A percentile compares a stretch with the other conserved stretches of the same genome.
Evolutionary conservation across 1,140 invertebrate genomes (phyloP).

Genomic region (Eumeta japonica): DNA sequence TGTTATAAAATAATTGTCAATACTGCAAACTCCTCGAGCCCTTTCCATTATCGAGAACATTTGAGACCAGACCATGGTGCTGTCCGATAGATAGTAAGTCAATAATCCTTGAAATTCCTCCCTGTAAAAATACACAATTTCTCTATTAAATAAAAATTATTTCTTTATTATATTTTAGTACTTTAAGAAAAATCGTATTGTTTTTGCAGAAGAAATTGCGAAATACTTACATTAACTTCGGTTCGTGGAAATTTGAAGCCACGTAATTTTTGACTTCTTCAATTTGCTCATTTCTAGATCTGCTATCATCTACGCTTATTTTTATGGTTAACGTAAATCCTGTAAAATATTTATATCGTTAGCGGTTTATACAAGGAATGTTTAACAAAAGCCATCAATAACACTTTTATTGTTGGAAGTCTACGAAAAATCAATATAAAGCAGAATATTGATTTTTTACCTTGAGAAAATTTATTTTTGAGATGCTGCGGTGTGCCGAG

Average conservation of each 20-base stretch:
- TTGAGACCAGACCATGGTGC: slow-evolving; percentile 64
- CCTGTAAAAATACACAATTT: slow-evolving; percentile 39
- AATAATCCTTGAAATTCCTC: slow-evolving; percentile 74
- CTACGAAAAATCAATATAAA: no score
- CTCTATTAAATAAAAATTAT: not conserved
- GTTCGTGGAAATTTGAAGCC: slow-evolving; percentile 20
- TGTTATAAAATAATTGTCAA: slow-evolving; percentile 83
- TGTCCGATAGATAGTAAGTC: slow-evolving; percentile 71
- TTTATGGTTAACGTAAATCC: slow-evolving; percentile 46
- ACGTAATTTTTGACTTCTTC: slow-evolving; percentile 30
- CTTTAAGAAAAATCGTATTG: not conserved
- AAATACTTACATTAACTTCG: slow-evolving; percentile 37
- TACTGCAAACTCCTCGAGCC: slow-evolving; percentile 59
- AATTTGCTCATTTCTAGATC: slow-evolving; percentile 5
- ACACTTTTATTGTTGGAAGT: no score
- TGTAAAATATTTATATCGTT: no score
- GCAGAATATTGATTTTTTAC: no score
- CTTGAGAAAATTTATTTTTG: no score
- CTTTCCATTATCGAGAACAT: no score
- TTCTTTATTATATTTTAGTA: no score
- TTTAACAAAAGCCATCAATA: no score
- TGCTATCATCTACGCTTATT: slow-evolving; percentile 22
- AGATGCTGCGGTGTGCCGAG: no score
- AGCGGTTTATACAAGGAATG: no score
- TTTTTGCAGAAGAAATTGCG: slow-evolving; percentile 2